Evolutionary conservation across 2,113 vertebrate genomes (phyloP).

Genomic region (Tyrannus savana): DNA sequence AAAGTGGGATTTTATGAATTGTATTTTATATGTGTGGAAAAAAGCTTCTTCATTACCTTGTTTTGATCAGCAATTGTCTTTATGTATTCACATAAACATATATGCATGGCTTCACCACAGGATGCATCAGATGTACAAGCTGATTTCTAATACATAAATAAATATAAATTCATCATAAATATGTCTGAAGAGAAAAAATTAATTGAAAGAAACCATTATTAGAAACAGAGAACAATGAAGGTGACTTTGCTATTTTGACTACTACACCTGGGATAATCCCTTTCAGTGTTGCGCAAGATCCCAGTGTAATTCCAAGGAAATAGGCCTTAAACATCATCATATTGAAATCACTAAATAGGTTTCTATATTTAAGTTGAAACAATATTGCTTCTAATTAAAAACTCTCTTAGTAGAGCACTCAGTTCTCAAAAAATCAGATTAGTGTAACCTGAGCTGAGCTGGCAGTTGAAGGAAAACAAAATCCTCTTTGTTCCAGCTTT

Average conservation of each 20-base stretch:
- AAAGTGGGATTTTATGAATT: not conserved
- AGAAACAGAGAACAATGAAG: not conserved
- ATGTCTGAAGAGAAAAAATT: not conserved
- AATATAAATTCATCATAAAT: not conserved
- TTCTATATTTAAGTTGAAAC: slow-evolving; percentile 63
- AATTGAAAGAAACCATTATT: not conserved
- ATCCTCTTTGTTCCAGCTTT: not conserved
- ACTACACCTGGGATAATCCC: slow-evolving; percentile 50
- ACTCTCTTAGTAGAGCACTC: not conserved
- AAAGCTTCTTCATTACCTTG: not conserved
- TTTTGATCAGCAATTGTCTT: not conserved
- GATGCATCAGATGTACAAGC: not conserved
- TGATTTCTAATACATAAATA: not conserved
- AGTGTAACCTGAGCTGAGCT: not conserved
- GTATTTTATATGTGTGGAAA: not conserved
- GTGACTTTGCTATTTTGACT: slow-evolving; percentile 58
- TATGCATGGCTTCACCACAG: not conserved
- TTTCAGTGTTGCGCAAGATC: not conserved
- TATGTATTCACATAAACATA: not conserved
- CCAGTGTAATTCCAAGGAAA: slow-evolving; percentile 30
- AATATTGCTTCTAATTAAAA: slow-evolving; percentile 57
- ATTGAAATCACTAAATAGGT: slow-evolving; percentile 41
- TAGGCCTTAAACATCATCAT: slow-evolving; percentile 9
- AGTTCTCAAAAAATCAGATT: not conserved
- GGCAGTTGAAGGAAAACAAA: not conserved